Evolutionary conservation across 2,888 invertebrate species (phyloP).

Genomic region (Lapara coniferarum): DNA sequence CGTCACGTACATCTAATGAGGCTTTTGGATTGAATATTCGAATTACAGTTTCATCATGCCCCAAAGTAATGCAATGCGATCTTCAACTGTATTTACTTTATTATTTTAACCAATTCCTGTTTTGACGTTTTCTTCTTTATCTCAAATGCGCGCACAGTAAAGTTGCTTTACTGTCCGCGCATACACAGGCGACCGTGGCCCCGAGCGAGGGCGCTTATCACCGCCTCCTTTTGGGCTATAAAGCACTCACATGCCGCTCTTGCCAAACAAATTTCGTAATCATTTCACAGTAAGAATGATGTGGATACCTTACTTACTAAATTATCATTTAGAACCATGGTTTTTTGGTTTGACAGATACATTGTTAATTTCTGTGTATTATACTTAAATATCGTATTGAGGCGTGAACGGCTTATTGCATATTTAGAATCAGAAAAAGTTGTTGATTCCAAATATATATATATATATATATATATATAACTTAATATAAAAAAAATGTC

Average conservation of each 20-base stretch:
- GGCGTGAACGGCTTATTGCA: too few relatives aligned
- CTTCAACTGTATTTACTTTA: background rate
- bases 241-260: slow-evolving; percentile 59
- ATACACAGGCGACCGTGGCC: slow-evolving; percentile 13
- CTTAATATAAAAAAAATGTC: too few relatives aligned
- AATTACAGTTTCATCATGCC: background rate
- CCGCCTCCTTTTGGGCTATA: slow-evolving; percentile 54
- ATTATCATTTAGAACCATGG: too few relatives aligned
- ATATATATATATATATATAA: too few relatives aligned
- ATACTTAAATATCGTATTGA: too few relatives aligned
- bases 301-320: slow-evolving; percentile 38
- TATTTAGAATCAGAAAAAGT: too few relatives aligned
- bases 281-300: slow-evolving; percentile 41
- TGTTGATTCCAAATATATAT: too few relatives aligned
- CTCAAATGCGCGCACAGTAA: too few relatives aligned
- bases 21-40: background rate
- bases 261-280: slow-evolving; percentile 64
- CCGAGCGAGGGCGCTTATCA: slow-evolving; percentile 38
- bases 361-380: too few relatives aligned
- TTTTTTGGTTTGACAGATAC: background rate
- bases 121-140: too few relatives aligned
- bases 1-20: slow-evolving; percentile 16
- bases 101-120: background rate
- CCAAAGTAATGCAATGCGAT: background rate
- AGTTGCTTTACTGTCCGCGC: slow-evolving; percentile 1